Percentiles rank a stretch among this genome's conserved stretches.
phyloP scores from a whole-genome alignment of 2,888 invertebrate genomes.

The Leptothorax acervorum region DNA sequence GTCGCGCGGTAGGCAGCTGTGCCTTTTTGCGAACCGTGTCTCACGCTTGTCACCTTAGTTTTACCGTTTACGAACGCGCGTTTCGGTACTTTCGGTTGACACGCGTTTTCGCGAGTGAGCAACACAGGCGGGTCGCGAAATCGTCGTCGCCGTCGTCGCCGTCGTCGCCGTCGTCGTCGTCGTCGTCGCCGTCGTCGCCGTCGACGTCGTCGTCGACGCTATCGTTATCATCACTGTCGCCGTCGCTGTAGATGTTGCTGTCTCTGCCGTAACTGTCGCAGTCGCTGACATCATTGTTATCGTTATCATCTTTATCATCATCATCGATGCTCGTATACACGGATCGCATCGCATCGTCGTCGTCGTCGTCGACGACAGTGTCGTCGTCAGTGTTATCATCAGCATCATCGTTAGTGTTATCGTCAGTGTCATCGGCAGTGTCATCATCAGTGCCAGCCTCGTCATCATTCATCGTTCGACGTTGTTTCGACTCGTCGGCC shows the following conservation, averaged over 20 bases:
- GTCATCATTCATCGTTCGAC: background rate
- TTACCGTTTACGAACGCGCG: slow-evolving; percentile 72
- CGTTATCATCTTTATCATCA: slow-evolving; percentile 11
- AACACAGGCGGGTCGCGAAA: slow-evolving; percentile 4
- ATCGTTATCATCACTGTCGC: slow-evolving; percentile 19
- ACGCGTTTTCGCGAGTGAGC: slow-evolving; percentile 67
- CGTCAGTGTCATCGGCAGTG: background rate
- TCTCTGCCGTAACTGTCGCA: background rate
- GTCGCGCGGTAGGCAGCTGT: slow-evolving; percentile 60
- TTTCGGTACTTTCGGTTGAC: slow-evolving; percentile 57
- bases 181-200: slow-evolving; percentile 38
- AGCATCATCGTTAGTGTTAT: background rate
- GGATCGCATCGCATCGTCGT: slow-evolving; percentile 50
- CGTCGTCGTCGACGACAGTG: background rate
- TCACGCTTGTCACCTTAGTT: slow-evolving; percentile 69
- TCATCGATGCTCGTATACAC: slow-evolving; percentile 59
- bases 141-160: slow-evolving; percentile 32
- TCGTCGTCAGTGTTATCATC: slow-evolving; percentile 16
- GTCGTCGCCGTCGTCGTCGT: background rate
- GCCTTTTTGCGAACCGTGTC: slow-evolving; percentile 59
- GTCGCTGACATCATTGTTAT: background rate
- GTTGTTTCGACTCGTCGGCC: background rate
- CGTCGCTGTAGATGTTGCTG: background rate
- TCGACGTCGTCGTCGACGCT: slow-evolving; percentile 25
- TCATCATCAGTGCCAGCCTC: slow-evolving; percentile 24